Base-by-base conservation (phyloP, 2,888 invertebrate genomes). In the Noctua pronuba region DNA sequence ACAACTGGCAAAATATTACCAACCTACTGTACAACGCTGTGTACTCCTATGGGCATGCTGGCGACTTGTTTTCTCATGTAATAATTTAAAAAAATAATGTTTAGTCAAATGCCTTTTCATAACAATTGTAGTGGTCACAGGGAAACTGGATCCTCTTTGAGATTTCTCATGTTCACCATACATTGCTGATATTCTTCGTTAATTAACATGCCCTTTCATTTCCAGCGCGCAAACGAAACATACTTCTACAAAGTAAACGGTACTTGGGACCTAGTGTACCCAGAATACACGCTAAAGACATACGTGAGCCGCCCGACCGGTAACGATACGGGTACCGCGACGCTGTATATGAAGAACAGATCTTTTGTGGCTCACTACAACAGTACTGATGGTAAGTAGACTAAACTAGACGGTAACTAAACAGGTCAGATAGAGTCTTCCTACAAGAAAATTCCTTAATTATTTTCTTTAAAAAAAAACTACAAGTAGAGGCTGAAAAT, bases 201-300 rank as follows among this genome's bases (percentile, higher is more conserved):
- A 44, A 58, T 6, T 49, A 18, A 67, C 16, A 35, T 0, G 0
- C 21, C 7, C 6, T 1, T 60, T 28, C 18, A 55, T 69, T 91
- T 90, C 18, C 88, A 97, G 97, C 97, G 97, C 58, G 95, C 95
- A 70, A 97, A 97, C 75, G 97, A 97, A 41, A 97, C 97, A 0
- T 97, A 97, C 93, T 97, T 87, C 97, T 98, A 80, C 97, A 97
- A 95, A 96, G 97, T 95, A 96, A 98, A 95, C 95, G 98, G 91
- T 96, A 98, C 97, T 90, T 98, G 94, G 98, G 98, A 86, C 96
- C 97, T 95, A 91, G 97, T 97, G 84, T 96, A 95, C 82, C 96
- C 95, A 0, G 92, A 94, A 28, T 96, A 96, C 86, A 92, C 87
- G 21, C 68, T 94, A 7, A 85, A 86, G 21, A 91, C 95, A 0